These are phyloP conservation scores for Polia nebulosa DNA, from an alignment of 2,888 invertebrate species.

Conservation along the genomic window DNA sequence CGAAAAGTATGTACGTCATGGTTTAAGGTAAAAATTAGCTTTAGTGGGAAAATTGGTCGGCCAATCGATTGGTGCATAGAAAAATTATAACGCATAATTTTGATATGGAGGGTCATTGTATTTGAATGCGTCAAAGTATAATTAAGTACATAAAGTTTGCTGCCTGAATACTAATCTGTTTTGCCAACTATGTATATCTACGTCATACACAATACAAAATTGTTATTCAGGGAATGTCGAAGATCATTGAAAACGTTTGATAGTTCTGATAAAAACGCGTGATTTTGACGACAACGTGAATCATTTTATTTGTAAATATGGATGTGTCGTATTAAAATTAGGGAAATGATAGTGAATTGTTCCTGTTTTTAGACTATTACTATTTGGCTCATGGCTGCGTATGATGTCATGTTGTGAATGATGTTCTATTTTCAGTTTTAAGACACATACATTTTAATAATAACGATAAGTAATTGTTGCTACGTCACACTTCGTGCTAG, in stretches of 20 bases:
- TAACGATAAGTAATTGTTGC: no score
- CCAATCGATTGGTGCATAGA: not conserved
- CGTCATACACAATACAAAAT: slow-evolving; percentile 29
- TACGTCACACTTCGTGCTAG: no score
- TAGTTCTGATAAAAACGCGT: slow-evolving; percentile 30
- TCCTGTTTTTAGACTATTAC: slow-evolving; percentile 4
- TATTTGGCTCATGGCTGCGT: slow-evolving; percentile 20
- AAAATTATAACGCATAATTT: not conserved
- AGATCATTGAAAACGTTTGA: slow-evolving; percentile 38
- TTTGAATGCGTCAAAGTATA: no score
- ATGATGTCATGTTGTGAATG: not conserved
- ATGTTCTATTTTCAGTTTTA: not conserved
- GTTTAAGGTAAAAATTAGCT: not conserved
- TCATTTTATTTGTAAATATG: slow-evolving; percentile 28
- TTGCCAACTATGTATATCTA: slow-evolving; percentile 29
- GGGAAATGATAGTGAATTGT: not conserved
- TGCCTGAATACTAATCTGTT: not conserved
- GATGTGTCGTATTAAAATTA: not conserved
- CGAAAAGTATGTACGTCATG: no score
- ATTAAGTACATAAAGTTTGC: no score
- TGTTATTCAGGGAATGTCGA: slow-evolving; percentile 52
- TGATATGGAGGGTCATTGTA: not conserved
- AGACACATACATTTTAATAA: no score
- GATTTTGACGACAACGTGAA: slow-evolving; percentile 36
- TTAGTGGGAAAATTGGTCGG: not conserved